Evolutionary conservation across 2,888 invertebrate genomes (phyloP).

Genomic region (Heliconius hortense): DNA sequence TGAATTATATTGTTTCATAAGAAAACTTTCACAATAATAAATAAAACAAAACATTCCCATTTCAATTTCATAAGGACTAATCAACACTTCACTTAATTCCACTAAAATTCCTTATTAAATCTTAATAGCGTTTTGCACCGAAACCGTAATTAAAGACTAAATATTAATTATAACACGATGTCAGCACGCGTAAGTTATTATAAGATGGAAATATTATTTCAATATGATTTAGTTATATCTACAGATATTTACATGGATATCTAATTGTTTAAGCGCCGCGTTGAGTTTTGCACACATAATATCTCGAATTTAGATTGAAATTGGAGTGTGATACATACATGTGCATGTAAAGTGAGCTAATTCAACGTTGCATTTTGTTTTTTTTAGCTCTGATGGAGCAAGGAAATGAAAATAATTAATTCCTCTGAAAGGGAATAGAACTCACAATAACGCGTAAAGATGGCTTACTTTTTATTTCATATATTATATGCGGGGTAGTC

Average conservation of each 20-base stretch:
- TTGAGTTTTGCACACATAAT: too few relatives aligned
- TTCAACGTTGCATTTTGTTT: too few relatives aligned
- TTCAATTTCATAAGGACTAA: constrained; percentile 2
- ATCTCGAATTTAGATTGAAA: too few relatives aligned
- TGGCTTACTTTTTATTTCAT: too few relatives aligned
- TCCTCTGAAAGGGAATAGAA: too few relatives aligned
- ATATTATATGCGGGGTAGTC: background rate
- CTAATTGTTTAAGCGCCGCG: too few relatives aligned
- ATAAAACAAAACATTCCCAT: constrained; percentile 7
- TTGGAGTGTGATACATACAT: too few relatives aligned
- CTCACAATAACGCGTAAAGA: too few relatives aligned
- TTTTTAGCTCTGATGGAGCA: too few relatives aligned
- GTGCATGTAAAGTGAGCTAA: too few relatives aligned
- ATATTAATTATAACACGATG: background rate
- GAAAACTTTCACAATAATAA: background rate
- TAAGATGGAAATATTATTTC: background rate
- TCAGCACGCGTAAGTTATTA: background rate
- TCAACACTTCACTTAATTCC: constrained; percentile 8
- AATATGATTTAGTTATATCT: background rate
- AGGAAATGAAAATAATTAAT: too few relatives aligned
- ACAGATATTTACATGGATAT: background rate
- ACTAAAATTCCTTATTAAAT: constrained; percentile 5
- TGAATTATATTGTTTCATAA: background rate
- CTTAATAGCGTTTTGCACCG: constrained; percentile 3
- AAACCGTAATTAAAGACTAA: background rate